phyloP scores from a whole-genome alignment of 2,113 vertebrate genomes.

The Lipotes vexillifer region DNA sequence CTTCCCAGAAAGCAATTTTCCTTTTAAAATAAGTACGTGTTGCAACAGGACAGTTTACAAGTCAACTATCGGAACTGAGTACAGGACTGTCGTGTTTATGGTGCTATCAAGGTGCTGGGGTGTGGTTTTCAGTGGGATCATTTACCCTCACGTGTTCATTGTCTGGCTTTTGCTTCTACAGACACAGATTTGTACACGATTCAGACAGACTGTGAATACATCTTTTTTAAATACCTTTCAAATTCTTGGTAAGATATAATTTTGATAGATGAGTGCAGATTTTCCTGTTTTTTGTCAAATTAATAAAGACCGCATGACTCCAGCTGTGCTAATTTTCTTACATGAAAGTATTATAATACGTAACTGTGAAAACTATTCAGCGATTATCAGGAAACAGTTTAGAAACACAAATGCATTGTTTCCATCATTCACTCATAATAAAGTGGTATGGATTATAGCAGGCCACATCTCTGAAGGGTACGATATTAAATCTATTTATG shows the following conservation, averaged over 20 bases:
- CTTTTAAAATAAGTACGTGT: conserved; percentile 29
- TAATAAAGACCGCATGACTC: conserved; percentile 79
- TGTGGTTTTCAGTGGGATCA: conserved; percentile 1
- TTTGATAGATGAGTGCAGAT: conserved; percentile 80
- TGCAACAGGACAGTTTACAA: background rate
- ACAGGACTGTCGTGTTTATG: background rate
- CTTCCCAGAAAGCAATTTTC: conserved; percentile 55
- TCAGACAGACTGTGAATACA: conserved; percentile 76
- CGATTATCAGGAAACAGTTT: background rate
- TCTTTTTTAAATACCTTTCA: conserved; percentile 78
- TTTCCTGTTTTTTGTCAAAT: conserved; percentile 78
- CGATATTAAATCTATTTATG: background rate
- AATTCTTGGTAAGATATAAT: conserved; percentile 75
- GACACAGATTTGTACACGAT: conserved; percentile 75
- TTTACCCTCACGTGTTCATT: conserved; percentile 54
- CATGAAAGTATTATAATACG: background rate
- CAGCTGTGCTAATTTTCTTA: conserved; percentile 34
- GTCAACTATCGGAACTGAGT: background rate
- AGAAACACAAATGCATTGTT: background rate
- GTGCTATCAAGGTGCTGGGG: conserved; percentile 25
- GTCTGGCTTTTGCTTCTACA: conserved; percentile 70
- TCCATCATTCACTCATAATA: too few species aligned
- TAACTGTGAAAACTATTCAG: background rate
- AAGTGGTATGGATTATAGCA: background rate
- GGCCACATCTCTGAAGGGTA: background rate